phyloP scores from a whole-genome alignment of 1,140 invertebrate genomes.

The Trichoplusia ni region DNA sequence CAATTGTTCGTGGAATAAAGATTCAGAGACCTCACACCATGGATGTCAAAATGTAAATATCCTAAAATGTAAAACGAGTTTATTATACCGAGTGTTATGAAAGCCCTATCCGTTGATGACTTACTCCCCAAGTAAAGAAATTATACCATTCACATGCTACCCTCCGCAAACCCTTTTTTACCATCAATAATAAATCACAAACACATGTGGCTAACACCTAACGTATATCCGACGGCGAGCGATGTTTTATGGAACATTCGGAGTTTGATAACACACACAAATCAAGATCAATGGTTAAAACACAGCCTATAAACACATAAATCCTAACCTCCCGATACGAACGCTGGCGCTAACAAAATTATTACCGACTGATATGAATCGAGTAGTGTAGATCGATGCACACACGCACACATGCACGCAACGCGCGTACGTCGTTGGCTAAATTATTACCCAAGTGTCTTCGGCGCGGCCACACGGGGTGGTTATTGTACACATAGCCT shows the following conservation, averaged over 20 bases:
- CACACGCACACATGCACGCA: background rate
- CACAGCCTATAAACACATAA: background rate
- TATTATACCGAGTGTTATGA: too few relatives aligned
- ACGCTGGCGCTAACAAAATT: slow-evolving; percentile 16
- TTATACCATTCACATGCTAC: too few relatives aligned
- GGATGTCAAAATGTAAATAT: too few relatives aligned
- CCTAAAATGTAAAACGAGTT: too few relatives aligned
- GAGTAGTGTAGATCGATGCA: slow-evolving; percentile 10
- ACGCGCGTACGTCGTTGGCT: slow-evolving; percentile 6
- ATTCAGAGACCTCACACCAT: too few relatives aligned
- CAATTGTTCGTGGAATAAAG: too few relatives aligned
- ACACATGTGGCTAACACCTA: too few relatives aligned
- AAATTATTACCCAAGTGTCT: background rate
- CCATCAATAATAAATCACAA: too few relatives aligned
- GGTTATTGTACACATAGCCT: background rate
- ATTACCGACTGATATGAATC: slow-evolving; percentile 7
- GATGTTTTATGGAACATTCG: background rate
- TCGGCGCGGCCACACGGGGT: slow-evolving; percentile 1
- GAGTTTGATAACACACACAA: too few relatives aligned
- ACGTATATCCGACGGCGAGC: background rate
- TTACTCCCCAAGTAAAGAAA: too few relatives aligned
- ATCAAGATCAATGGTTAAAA: slow-evolving; percentile 5
- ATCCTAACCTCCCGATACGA: background rate
- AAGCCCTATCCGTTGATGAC: too few relatives aligned
- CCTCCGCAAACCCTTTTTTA: too few relatives aligned